Evolutionary conservation across 1,140 invertebrate genomes (phyloP).

Genomic region (Atta cephalotes): DNA sequence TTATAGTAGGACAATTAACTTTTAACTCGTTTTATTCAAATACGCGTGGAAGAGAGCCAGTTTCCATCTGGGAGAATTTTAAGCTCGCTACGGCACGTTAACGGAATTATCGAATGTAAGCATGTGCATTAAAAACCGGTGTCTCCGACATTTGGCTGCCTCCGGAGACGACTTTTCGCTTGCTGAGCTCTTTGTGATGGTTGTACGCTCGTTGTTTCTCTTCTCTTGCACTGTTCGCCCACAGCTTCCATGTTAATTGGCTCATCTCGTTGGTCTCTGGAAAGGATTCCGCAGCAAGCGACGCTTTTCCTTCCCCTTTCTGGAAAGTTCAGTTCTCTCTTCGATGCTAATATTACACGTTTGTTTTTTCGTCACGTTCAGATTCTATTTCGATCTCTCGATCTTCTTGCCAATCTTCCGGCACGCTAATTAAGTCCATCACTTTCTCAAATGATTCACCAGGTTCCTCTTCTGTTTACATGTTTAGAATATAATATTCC

Average conservation of each 20-base stretch:
- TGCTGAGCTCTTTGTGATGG: slow-evolving; percentile 21
- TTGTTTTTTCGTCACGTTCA: slow-evolving; percentile 3
- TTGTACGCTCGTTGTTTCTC: background rate
- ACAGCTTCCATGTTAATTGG: slow-evolving; percentile 59
- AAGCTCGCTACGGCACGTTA: slow-evolving; percentile 55
- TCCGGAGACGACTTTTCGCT: slow-evolving; percentile 58
- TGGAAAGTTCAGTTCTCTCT: background rate
- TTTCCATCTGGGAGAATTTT: slow-evolving; percentile 30
- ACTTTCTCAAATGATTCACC: background rate
- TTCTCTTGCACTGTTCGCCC: slow-evolving; percentile 4
- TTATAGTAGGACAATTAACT: slow-evolving; percentile 14
- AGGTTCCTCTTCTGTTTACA: background rate
- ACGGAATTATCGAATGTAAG: slow-evolving; percentile 69
- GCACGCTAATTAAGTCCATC: background rate
- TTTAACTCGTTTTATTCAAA: slow-evolving; percentile 27
- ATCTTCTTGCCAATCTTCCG: background rate
- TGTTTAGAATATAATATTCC: background rate
- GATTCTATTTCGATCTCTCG: background rate
- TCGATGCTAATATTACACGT: background rate
- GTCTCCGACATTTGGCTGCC: slow-evolving; percentile 25
- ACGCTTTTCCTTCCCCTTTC: background rate
- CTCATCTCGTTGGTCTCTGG: background rate
- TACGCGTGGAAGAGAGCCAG: background rate
- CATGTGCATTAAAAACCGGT: slow-evolving; percentile 68
- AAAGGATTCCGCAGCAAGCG: slow-evolving; percentile 13